These are phyloP conservation scores for Suillia variegata DNA, from an alignment of 2,888 invertebrate genomes.

Conservation along the genomic window DNA sequence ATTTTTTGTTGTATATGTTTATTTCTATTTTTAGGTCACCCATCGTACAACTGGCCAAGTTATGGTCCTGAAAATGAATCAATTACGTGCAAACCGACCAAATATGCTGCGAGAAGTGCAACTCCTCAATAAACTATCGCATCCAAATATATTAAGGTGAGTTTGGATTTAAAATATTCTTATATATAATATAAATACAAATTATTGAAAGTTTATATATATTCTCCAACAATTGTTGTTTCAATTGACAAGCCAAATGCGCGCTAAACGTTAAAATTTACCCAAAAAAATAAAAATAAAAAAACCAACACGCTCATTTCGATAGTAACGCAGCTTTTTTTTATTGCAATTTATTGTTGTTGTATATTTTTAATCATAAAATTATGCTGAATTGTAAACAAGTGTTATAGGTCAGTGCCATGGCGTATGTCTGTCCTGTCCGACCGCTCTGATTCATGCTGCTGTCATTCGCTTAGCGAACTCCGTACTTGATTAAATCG, in stretches of 20 bases:
- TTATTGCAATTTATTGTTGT: too few relatives aligned
- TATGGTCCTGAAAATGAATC: constrained; percentile 97
- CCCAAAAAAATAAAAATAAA: too few relatives aligned
- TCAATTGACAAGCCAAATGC: too few relatives aligned
- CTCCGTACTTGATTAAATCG: constrained; percentile 2
- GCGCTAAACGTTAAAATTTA: too few relatives aligned
- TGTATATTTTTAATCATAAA: neutral
- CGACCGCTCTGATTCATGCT: constrained; percentile 5
- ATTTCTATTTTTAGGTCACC: constrained; percentile 74
- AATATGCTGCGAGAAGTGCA: constrained; percentile 97
- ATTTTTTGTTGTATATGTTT: constrained; percentile 18
- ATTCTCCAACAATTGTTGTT: too few relatives aligned
- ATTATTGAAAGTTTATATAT: too few relatives aligned
- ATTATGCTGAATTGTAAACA: constrained; percentile 4
- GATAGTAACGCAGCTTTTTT: too few relatives aligned
- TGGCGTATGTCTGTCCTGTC: neutral
- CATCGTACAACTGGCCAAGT: constrained; percentile 91
- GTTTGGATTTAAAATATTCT: constrained; percentile 22
- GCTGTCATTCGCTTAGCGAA: neutral
- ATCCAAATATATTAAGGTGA: constrained; percentile 92
- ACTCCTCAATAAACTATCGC: constrained; percentile 92
- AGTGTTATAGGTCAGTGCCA: constrained; percentile 30
- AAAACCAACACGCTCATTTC: too few relatives aligned
- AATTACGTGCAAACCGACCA: constrained; percentile 89
- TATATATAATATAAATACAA: too few relatives aligned